Evolutionary conservation across 2,888 invertebrate species (phyloP).

Genomic region (Sinopyrophorus schimmeli): DNA sequence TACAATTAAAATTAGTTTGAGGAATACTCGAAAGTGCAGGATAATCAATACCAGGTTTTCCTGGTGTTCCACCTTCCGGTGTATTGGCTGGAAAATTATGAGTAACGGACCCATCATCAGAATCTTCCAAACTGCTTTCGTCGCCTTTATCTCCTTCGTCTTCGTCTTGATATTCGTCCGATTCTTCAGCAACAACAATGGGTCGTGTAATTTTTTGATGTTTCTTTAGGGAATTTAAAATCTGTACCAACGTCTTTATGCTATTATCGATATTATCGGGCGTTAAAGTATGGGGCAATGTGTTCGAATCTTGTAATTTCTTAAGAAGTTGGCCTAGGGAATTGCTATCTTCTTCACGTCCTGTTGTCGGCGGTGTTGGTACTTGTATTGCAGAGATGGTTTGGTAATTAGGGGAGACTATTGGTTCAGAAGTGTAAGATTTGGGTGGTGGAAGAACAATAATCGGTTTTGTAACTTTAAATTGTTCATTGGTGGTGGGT

Average conservation of each 20-base stretch:
- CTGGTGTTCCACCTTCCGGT: slow-evolving; percentile 64
- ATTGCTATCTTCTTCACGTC: slow-evolving; percentile 42
- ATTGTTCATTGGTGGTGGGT: neutral
- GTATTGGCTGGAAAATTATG: slow-evolving; percentile 56
- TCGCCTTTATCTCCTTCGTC: slow-evolving; percentile 47
- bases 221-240: slow-evolving; percentile 69
- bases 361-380: slow-evolving; percentile 3
- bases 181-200: slow-evolving; percentile 51
- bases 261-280: slow-evolving; percentile 79
- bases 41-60: slow-evolving; percentile 78
- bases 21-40: slow-evolving; percentile 77
- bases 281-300: slow-evolving; percentile 74
- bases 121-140: slow-evolving; percentile 39
- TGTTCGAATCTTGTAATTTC: slow-evolving; percentile 74
- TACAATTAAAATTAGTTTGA: slow-evolving; percentile 76
- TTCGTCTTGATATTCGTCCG: slow-evolving; percentile 36
- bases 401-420: slow-evolving; percentile 7
- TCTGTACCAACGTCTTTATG: slow-evolving; percentile 75
- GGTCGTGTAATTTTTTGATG: slow-evolving; percentile 51
- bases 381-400: neutral
- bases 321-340: slow-evolving; percentile 65
- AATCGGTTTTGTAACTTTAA: slow-evolving; percentile 13
- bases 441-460: slow-evolving; percentile 15
- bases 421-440: slow-evolving; percentile 25
- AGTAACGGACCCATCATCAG: slow-evolving; percentile 41